These are phyloP conservation scores for Halictus rubicundus DNA, from an alignment of 1,140 invertebrate genomes.

Conservation along the genomic window DNA sequence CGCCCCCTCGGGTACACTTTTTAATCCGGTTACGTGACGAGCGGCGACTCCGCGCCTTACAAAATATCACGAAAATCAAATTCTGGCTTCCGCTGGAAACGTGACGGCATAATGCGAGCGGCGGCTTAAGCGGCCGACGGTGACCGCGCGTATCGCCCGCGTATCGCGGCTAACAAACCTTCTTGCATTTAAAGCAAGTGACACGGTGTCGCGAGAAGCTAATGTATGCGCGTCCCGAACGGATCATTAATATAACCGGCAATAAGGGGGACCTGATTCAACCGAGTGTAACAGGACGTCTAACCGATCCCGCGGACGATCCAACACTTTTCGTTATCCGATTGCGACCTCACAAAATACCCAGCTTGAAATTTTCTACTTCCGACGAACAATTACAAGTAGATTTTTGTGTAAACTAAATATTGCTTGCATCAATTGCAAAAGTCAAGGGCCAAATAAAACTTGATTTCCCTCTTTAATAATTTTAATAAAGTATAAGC, in stretches of 20 bases:
- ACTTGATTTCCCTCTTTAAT: no score
- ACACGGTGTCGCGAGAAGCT: constrained; percentile 46
- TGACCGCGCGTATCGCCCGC: constrained; percentile 24
- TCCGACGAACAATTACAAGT: not conserved
- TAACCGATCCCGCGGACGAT: not conserved
- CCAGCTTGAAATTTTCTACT: not conserved
- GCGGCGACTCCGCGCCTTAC: constrained; percentile 21
- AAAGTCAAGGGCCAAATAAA: no score
- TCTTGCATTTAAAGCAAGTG: constrained; percentile 60
- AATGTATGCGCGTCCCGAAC: constrained; percentile 48
- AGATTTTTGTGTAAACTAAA: no score
- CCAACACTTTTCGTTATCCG: not conserved
- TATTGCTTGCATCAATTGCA: no score
- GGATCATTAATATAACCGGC: constrained; percentile 53
- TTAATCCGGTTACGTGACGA: constrained; percentile 45
- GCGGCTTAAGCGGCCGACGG: constrained; percentile 46
- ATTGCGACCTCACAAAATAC: not conserved
- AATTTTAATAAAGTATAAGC: no score
- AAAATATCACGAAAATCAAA: constrained; percentile 54
- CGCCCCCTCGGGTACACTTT: constrained; percentile 33
- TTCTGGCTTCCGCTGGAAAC: constrained; percentile 38
- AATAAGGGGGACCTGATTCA: constrained; percentile 51
- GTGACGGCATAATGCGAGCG: constrained; percentile 57
- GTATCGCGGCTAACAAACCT: constrained; percentile 41
- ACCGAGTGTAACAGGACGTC: constrained; percentile 7